Base-by-base conservation (phyloP, 2,797 vertebrate genomes). In the Rhynchonycteris naso region DNA sequence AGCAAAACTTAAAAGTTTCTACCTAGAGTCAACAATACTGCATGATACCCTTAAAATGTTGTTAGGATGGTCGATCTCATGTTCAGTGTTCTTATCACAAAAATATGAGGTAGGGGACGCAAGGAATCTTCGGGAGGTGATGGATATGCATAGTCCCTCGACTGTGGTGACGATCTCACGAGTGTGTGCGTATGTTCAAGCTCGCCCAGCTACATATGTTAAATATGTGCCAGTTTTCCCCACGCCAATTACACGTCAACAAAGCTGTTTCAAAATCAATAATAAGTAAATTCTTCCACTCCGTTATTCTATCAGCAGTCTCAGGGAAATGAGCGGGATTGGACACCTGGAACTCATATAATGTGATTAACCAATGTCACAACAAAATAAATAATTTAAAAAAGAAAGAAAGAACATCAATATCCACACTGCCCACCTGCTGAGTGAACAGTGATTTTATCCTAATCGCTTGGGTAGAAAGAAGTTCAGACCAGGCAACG, bases 381-480 rank as follows among this genome's bases (percentile, higher is more conserved):
- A 52, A 2, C 19, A 35, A 78, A 15, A 78, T 24, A 35, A 15
- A 26, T 26, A 78, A 58, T 26, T 58, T 33, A 69, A 24, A 35
- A 35, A 16, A 35, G n/a, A 78, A 76, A 95, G 66, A 58, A 83
- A 92, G 82, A 92, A 38, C 65, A 22, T 69, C 92, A 47, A 89
- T 88, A 88, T 18, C 35, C 63, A 89, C 18, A 61, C 58, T 26
- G 50, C 14, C 72, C 65, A 47, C 47, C 28, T 61, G 43, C 26
- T 74, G 28, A 28, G 13, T 21, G 69, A 30, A 13, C 1, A 0
- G 33, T 0, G 16, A 30, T 86, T 96, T 92, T 92, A 84, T 95
- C 86, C 76, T 59, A 81, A 68, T 38, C 61, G 56, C 88, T 83
- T 71, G 56, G 35, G 35, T 54, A 95, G 91, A 91, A 95, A n/a